These are phyloP conservation scores for Temnothorax nylanderi DNA, from an alignment of 1,140 invertebrate genomes.

Conservation along the genomic window DNA sequence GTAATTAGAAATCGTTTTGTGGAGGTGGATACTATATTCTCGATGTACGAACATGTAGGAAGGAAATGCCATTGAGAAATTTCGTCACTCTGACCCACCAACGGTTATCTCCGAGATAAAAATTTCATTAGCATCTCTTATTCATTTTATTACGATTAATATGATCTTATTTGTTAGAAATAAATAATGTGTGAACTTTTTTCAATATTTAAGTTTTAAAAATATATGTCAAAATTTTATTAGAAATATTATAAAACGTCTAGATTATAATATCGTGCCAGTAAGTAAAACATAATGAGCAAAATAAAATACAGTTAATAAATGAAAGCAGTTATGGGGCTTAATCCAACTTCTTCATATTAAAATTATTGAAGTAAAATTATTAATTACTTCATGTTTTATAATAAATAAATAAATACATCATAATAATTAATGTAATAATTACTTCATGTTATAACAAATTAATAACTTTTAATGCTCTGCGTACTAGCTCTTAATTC, in stretches of 20 bases:
- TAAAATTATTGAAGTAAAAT: not conserved
- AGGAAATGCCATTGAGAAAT: not conserved
- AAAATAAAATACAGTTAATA: not conserved
- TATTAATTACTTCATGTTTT: not conserved
- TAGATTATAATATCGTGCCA: not conserved
- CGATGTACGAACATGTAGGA: not conserved
- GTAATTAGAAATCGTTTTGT: slow-evolving; percentile 29
- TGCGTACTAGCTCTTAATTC: not conserved
- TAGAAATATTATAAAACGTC: not conserved
- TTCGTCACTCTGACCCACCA: not conserved
- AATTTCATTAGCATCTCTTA: not conserved
- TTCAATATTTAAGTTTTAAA: not conserved
- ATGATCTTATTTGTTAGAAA: not conserved
- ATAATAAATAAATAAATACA: no score
- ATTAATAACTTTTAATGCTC: not conserved
- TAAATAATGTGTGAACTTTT: not conserved
- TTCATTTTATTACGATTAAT: not conserved
- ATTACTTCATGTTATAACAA: not conserved
- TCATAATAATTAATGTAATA: not conserved
- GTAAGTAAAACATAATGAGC: not conserved
- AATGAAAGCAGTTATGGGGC: not conserved
- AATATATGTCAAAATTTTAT: not conserved
- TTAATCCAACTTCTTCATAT: not conserved
- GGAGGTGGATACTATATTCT: not conserved
- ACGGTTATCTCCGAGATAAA: not conserved